These are phyloP conservation scores for Nothocercus julius DNA, from an alignment of 2,113 vertebrate genomes.

Conservation along the genomic window DNA sequence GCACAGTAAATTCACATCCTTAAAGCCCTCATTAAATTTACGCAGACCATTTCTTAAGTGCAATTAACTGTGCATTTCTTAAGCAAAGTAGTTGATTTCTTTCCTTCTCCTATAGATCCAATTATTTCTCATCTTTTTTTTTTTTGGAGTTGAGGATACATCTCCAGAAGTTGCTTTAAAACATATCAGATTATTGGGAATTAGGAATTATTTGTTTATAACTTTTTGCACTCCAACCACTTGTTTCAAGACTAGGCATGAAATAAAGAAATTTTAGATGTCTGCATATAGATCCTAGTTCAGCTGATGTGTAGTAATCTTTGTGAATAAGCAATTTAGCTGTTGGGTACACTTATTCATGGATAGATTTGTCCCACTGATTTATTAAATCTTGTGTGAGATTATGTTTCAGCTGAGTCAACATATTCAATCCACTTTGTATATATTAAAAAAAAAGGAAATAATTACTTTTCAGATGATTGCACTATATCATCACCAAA, in stretches of 20 bases:
- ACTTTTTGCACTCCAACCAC: background rate
- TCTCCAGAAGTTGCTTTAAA: background rate
- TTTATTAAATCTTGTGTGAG: background rate
- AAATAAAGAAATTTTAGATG: background rate
- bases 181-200: background rate
- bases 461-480: background rate
- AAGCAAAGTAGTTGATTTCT: conserved; percentile 15
- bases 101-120: background rate
- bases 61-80: conserved; percentile 15
- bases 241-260: background rate
- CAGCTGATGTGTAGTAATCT: background rate
- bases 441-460: background rate
- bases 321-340: background rate
- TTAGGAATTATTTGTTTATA: background rate
- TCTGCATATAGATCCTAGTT: background rate
- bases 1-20: conserved; percentile 57
- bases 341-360: background rate
- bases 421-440: background rate
- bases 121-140: background rate
- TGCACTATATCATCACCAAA: background rate
- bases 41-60: conserved; percentile 52
- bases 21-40: conserved; percentile 58
- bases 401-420: background rate
- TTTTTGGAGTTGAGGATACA: background rate
- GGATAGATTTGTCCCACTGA: background rate